Base-by-base conservation (phyloP, 2,888 invertebrate species). In the Notodonta dromedarius region DNA sequence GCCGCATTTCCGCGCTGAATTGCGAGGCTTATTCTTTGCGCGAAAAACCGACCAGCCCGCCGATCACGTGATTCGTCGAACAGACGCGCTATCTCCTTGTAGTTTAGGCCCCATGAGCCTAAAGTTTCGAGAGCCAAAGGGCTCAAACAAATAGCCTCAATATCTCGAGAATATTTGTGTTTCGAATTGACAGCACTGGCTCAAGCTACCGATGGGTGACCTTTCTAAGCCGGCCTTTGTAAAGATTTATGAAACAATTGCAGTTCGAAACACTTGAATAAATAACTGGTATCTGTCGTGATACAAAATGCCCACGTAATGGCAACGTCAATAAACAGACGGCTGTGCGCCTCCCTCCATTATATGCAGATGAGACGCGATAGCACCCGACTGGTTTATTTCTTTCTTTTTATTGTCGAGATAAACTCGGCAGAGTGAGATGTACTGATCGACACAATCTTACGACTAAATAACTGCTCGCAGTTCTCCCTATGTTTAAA, bases 311-410 rank as follows among this genome's bases (percentile, higher is more conserved):
- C 82, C 83, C 78, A 85, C 86, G 84, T 86, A 85, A 86, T 86
- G 78, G 80, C 84, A 83, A 80, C 75, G 82, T 79, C 83, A 78
- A 77, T 74, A 78, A 69, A 77, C 86, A 76, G 79, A 76, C 77
- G 66, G 71, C 74, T 70, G 73, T 78, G 82, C 84, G 73, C 88
- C 89, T 83, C 86, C 86, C 72, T 69, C 90, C 85, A 90, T 91
- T 91, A 89, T 91, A 91, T 91, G 90, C 89, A 89, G 88, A 91
- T 90, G 89, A 89, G 89, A 73, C 78, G 76, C 74, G 83, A 86
- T 84, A 82, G 76, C 79, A 62, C 66, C 65, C 61, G 64, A 63
- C 65, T 69, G 73, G 69, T 70, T 77, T 76, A 59, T 70, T 70
- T 73, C 56, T 68, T 76, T 56, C 39, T 72, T 75, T 73, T 66